Conservation (phyloP, 2,113 vertebrate species). For the Toxostoma redivivum region DNA sequence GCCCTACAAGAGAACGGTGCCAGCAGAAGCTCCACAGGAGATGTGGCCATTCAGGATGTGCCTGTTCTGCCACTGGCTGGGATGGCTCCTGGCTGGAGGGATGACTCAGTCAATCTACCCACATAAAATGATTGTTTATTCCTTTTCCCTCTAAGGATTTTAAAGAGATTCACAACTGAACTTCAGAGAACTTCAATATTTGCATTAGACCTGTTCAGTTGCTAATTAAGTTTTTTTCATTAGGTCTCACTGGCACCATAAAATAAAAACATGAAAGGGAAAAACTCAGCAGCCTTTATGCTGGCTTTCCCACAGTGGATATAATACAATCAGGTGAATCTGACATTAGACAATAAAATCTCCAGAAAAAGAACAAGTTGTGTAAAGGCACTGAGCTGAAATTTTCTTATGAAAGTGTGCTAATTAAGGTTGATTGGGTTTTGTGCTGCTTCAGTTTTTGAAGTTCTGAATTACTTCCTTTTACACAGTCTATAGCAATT, state of each 20-base stretch:
- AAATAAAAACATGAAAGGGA: slow-evolving; percentile 21
- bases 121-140: background rate
- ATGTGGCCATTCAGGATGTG: background rate
- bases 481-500: background rate
- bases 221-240: background rate
- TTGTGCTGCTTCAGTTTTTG: background rate
- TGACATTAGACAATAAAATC: background rate
- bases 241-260: background rate
- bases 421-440: background rate
- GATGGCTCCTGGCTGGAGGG: background rate
- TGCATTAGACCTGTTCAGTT: background rate
- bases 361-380: background rate
- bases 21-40: background rate
- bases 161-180: background rate
- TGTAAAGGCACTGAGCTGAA: background rate
- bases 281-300: background rate
- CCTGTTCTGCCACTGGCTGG: background rate
- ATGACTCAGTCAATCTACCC: background rate
- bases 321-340: background rate
- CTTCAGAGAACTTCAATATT: background rate
- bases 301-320: background rate
- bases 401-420: background rate
- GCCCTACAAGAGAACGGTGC: background rate
- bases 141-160: background rate
- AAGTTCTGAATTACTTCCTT: background rate